Percentiles rank a stretch among this genome's conserved stretches.
phyloP scores from a whole-genome alignment of 1,140 invertebrate species.

The Tetramorium simillimum region DNA sequence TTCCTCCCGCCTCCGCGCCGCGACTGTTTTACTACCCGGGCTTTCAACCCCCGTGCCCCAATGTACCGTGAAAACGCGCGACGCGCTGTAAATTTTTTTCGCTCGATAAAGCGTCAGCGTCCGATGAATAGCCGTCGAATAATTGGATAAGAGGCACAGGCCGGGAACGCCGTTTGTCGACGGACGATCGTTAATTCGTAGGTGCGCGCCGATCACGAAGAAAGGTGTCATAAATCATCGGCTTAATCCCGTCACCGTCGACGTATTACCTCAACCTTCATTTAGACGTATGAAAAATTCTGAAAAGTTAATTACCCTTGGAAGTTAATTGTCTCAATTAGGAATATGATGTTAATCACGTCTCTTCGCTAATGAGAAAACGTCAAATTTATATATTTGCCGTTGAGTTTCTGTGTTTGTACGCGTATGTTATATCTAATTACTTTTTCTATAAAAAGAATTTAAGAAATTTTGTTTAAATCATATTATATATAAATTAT shows the following conservation, averaged over 20 bases:
- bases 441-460: too few relatives aligned
- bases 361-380: slow-evolving; percentile 4
- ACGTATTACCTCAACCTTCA: slow-evolving; percentile 5
- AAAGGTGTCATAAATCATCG: slow-evolving; percentile 39
- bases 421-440: neutral
- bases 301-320: neutral
- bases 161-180: neutral
- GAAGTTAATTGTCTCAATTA: neutral
- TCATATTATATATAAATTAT: too few relatives aligned
- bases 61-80: slow-evolving; percentile 69
- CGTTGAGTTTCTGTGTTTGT: neutral
- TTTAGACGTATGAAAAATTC: neutral
- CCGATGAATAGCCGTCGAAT: slow-evolving; percentile 54
- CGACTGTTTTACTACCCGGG: slow-evolving; percentile 48
- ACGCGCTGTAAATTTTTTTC: slow-evolving; percentile 61
- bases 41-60: slow-evolving; percentile 36
- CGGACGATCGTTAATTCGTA: slow-evolving; percentile 23
- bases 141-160: slow-evolving; percentile 46
- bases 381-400: neutral
- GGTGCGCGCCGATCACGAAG: slow-evolving; percentile 13
- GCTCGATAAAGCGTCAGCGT: slow-evolving; percentile 68
- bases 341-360: neutral
- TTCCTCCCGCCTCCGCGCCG: neutral
- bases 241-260: slow-evolving; percentile 5
- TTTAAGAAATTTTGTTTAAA: too few relatives aligned